Percentiles rank a stretch among this genome's conserved stretches.
Evolutionary conservation across 2,113 vertebrate species (phyloP).

Genomic region (Anarhynchus alexandrinus): DNA sequence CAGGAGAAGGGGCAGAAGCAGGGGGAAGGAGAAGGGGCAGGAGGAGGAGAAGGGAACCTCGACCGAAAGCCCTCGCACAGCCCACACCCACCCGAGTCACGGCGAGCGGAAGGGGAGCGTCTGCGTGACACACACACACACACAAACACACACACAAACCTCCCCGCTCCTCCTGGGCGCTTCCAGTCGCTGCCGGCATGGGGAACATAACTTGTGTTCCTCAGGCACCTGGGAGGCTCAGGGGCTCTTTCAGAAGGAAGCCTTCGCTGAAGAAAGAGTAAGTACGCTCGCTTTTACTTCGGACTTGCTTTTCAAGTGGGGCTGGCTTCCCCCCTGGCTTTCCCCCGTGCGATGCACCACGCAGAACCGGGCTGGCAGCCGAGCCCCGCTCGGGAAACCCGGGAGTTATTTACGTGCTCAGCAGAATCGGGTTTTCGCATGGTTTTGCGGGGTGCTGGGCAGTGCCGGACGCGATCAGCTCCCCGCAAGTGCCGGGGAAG

Average conservation of each 20-base stretch:
- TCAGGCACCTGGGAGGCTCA: slow-evolving; percentile 62
- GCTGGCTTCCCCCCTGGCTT: not conserved
- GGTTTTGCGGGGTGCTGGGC: not conserved
- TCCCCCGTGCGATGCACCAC: rapidly evolving
- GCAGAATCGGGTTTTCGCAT: rapidly evolving
- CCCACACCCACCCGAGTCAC: slow-evolving; percentile 17
- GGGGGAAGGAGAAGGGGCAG: not conserved
- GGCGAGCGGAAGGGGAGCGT: not conserved
- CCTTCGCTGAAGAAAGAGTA: slow-evolving; percentile 74
- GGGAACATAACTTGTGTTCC: slow-evolving; percentile 77
- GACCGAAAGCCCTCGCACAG: not conserved
- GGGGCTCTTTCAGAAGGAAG: slow-evolving; percentile 75
- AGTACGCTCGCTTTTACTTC: not conserved
- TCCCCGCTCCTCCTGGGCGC: not conserved
- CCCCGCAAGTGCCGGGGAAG: rapidly evolving
- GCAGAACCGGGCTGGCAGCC: not conserved
- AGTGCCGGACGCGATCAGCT: rapidly evolving
- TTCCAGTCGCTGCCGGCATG: slow-evolving; percentile 36
- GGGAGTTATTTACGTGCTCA: rapidly evolving
- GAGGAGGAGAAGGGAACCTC: not conserved
- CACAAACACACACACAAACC: no score
- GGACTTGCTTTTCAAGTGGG: rapidly evolving
- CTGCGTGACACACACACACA: not conserved
- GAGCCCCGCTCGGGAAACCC: not conserved
- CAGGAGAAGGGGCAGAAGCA: not conserved